These are phyloP conservation scores for Stegastes partitus DNA, from an alignment of 2,113 vertebrate genomes.

Conservation along the genomic window DNA sequence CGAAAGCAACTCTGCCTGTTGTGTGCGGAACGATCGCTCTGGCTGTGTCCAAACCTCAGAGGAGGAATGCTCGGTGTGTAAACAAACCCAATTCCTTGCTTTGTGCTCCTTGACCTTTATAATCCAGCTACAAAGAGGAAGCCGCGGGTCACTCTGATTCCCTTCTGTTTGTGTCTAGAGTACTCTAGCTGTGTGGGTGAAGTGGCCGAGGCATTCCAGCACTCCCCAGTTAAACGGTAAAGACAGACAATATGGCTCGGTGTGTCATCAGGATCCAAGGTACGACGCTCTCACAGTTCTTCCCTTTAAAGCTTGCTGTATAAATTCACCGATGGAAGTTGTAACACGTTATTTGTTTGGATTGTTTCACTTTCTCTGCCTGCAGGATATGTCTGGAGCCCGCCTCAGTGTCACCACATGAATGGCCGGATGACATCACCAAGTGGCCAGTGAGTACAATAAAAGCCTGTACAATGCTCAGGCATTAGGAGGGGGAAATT, in stretches of 20 bases:
- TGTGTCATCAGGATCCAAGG: slow-evolving; percentile 98
- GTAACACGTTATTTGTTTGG: neutral
- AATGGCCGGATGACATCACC: slow-evolving; percentile 99
- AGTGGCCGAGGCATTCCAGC: slow-evolving; percentile 93
- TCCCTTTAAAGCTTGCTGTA: neutral
- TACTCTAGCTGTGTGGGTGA: slow-evolving; percentile 97
- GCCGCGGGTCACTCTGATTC: neutral
- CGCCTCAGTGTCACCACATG: slow-evolving; percentile 93
- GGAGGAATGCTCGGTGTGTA: slow-evolving; percentile 96
- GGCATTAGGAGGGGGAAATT: neutral
- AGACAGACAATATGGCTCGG: slow-evolving; percentile 90
- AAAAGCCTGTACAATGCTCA: neutral
- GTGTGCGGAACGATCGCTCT: slow-evolving; percentile 95
- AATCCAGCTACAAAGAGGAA: neutral
- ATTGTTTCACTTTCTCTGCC: slow-evolving; percentile 5
- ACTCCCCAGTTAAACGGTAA: slow-evolving; percentile 87
- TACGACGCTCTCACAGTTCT: slow-evolving; percentile 57
- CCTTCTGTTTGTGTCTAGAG: slow-evolving; percentile 81
- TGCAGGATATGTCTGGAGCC: slow-evolving; percentile 95
- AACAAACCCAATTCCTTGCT: neutral
- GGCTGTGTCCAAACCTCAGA: slow-evolving; percentile 95
- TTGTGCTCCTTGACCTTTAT: neutral
- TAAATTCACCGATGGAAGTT: neutral
- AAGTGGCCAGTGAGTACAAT: slow-evolving; percentile 94
- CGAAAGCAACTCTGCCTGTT: slow-evolving; percentile 95